Evolutionary conservation across 2,113 vertebrate genomes (phyloP), one percentile per base, ranked within the genome.

Genomic region (Cervus canadensis): DNA sequence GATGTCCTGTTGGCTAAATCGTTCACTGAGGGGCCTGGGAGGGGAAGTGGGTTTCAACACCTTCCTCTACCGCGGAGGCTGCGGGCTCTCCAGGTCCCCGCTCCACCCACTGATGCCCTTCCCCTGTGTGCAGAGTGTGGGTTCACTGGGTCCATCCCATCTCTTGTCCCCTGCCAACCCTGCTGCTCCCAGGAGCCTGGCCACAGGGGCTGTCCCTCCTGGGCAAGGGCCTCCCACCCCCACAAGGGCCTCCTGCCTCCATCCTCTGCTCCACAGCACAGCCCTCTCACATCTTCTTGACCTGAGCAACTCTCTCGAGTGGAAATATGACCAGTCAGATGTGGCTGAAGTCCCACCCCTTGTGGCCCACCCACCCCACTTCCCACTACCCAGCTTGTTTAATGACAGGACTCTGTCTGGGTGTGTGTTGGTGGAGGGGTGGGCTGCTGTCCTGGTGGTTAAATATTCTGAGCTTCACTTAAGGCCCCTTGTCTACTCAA

Each of bases 1-100:
- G 96, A 93, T 86, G 78, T 97, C 78, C 78, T 96, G 94, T 79
- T 91, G 90, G 64, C 81, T 81, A 79, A 81, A 30, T 36, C n/a
- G 26, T 7, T 25, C 15, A 25, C 74, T 25, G 40, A 23, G 16
- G 56, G 54, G n/a, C 62, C 8, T 50, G 28, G 50, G 33, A 56
- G 25, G 54, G 87, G 78, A 93, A 97, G 59, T 86, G 67, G 52
- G 67, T 89, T 96, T 88, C 64, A 60, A 95, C 95, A 81, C 6
- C 48, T 74, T 50, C 52, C 36, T 52, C 81, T 19, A 26, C 50
- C 7, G 0, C 0, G 8, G 13, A 25, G 48, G 56, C 56, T 83
- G 57, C 7, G 8, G 56, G 25, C 25, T 86, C 59, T 14, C 36
- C 19, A 15, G 21, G 40, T 21, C 28, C 25, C 7, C 56, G 14